Base-by-base conservation (phyloP, 1,140 invertebrate genomes). In the Aplysia californica region DNA sequence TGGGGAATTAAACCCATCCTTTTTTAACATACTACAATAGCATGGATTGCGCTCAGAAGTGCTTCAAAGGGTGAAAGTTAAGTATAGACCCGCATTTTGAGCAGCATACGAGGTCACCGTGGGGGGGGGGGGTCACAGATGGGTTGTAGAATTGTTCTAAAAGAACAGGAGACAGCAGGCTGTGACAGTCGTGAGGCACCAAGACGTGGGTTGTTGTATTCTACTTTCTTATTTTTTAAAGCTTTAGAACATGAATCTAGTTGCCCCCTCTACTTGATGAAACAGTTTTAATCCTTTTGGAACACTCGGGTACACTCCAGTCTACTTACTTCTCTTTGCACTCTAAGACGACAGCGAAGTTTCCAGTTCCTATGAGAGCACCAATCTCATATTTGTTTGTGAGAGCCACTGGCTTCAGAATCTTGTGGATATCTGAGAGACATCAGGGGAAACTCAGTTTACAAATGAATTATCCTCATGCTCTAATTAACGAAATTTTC, bases 291-390 rank as follows among this genome's bases (percentile, higher is more conserved):
- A 10, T n/a, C 10, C 44, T n/a, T 15, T n/a, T n/a, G n/a, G 10
- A 10, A 50, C 44, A 10, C 10, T n/a, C n/a, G 10, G 10, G 10
- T 15, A 66, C 6, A 66, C 29, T 18, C 23, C n/a, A n/a, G n/a
- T n/a, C n/a, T n/a, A 72, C 74, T 80, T 79, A 89, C 88, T 82
- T 89, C 65, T 89, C 85, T 33, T 80, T 82, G 66, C 87, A 88
- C 66, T 88, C 85, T 77, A 86, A 87, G 15, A 90, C 86, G 33
- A 87, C 81, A 0, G 88, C 86, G 91, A 99, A 99, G 91, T 98
- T 98, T 58, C 97, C 97, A 91, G 97, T 96, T 38, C 96, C 96
- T 87, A 90, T 89, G 29, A 86, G 79, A 41, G 83, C 81, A 0
- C 87, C 86, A 20, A 90, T 84, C 21, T 86, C 84, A 74, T 89